Base-by-base conservation (phyloP, 2,113 vertebrate genomes). In the Vireo altiloquus region DNA sequence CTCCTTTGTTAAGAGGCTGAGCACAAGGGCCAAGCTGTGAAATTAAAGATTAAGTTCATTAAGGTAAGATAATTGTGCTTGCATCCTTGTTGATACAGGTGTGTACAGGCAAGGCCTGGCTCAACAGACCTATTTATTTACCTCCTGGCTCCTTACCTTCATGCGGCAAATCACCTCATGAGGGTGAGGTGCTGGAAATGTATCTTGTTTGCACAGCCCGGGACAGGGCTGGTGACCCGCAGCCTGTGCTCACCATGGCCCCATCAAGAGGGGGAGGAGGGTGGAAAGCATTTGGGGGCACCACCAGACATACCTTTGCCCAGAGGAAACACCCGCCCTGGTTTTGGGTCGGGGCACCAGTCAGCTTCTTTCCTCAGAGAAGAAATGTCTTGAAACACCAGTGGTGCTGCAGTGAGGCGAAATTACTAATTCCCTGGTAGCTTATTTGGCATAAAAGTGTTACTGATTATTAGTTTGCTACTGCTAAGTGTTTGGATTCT, bases 21-120 rank as follows among this genome's bases (percentile, higher is more conserved):
- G 97, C 95, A 94, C 97, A 96, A 98, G 97, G 97, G 97, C 97
- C 97, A 98, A 96, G 97, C 98, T 98, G 97, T 97, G 97, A 98
- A 98, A 98, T 98, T 97, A 98, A 98, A 98, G 98, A 98, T 98
- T 98, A 98, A 98, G 98, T 98, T 98, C 97, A 97, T 98, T 98
- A 98, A 98, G 98, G 98, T 98, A 98, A 98, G 98, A 96, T 97
- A 97, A 98, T 97, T 96, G 96, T 75, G 82, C 92, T 97, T 74
- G 94, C 95, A 96, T 97, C 97, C 97, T 97, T 98, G 98, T 98
- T 97, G 97, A 97, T 98, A 97, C 97, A 98, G 98, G 97, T 98
- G 98, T 97, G 96, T 90, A 88, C 68, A 56, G 85, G 71, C 86
- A 61, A 76, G 87, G 90, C 90, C 92, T 75, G 84, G 86, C 95